A percentile compares a stretch with the other conserved stretches of the same genome.
Conservation (phyloP, 2,113 vertebrate species). For the Helogale parvula region DNA sequence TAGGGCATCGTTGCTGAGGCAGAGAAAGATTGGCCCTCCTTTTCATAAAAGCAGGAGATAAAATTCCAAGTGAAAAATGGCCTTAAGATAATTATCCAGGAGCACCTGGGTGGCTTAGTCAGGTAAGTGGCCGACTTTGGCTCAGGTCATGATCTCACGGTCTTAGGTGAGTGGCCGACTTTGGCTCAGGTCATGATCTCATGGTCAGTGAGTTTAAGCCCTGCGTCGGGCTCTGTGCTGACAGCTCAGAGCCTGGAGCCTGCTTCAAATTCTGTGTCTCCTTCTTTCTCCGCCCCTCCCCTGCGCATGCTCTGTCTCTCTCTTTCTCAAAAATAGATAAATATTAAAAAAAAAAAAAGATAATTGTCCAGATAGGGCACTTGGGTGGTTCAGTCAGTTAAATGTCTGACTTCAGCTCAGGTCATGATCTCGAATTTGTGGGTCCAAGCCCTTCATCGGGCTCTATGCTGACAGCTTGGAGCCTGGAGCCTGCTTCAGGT, state of each 20-base stretch:
- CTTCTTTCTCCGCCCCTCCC: no score
- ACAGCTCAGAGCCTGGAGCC: no score
- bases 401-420: no score
- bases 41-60: not conserved
- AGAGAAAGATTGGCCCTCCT: not conserved
- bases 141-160: no score
- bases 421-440: not conserved
- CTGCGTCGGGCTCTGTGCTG: not conserved
- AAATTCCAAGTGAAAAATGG: not conserved
- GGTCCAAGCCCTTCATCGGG: not conserved
- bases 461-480: no score
- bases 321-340: not conserved
- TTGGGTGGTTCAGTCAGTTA: no score
- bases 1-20: not conserved
- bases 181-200: no score
- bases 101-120: not conserved
- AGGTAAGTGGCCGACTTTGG: not conserved
- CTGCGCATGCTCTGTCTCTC: no score
- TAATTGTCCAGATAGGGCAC: not conserved
- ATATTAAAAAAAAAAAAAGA: not conserved
- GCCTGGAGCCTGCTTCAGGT: not conserved
- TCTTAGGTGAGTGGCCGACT: not conserved
- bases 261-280: not conserved
- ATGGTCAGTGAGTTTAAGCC: not conserved
- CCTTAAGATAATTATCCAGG: not conserved